phyloP scores from a whole-genome alignment of 2,888 invertebrate genomes.

The Polymixis flavicincta region DNA sequence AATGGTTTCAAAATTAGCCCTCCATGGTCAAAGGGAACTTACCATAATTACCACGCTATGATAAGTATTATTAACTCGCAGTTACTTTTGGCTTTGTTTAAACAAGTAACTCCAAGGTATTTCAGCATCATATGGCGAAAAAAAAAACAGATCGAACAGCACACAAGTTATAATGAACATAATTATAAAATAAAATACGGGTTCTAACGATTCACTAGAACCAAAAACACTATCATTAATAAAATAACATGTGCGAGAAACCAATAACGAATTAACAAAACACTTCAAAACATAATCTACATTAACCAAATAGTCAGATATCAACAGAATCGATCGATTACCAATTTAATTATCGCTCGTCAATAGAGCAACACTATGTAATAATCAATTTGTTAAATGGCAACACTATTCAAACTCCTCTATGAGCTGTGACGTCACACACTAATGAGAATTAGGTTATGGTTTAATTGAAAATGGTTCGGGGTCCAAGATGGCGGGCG shows the following conservation, averaged over 20 bases:
- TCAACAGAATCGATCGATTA: constrained; percentile 71
- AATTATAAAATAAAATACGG: not conserved
- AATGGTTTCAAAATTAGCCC: constrained; percentile 4
- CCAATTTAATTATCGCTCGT: constrained; percentile 72
- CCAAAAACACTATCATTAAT: not conserved
- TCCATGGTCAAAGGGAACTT: not conserved
- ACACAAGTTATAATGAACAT: not conserved
- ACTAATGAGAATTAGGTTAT: constrained; percentile 62
- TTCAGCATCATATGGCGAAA: not conserved
- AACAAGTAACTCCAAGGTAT: not conserved
- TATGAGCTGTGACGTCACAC: constrained; percentile 59
- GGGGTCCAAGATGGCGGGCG: constrained; percentile 48
- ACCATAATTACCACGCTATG: not conserved
- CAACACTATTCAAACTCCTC: constrained; percentile 65
- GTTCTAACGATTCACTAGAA: not conserved
- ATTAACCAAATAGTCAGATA: constrained; percentile 49
- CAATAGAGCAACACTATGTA: constrained; percentile 68
- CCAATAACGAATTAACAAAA: constrained; percentile 9
- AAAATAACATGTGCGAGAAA: not conserved
- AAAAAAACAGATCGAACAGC: not conserved
- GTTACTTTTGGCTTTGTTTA: not conserved
- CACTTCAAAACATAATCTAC: constrained; percentile 38
- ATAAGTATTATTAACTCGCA: not conserved
- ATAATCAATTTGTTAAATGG: constrained; percentile 81
- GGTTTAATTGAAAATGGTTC: constrained; percentile 50